Evolutionary conservation across 92 coral and sea anemone species (phyloP), one percentile per base, ranked within the genome.

Genomic region (Parazoanthus swiftii): DNA sequence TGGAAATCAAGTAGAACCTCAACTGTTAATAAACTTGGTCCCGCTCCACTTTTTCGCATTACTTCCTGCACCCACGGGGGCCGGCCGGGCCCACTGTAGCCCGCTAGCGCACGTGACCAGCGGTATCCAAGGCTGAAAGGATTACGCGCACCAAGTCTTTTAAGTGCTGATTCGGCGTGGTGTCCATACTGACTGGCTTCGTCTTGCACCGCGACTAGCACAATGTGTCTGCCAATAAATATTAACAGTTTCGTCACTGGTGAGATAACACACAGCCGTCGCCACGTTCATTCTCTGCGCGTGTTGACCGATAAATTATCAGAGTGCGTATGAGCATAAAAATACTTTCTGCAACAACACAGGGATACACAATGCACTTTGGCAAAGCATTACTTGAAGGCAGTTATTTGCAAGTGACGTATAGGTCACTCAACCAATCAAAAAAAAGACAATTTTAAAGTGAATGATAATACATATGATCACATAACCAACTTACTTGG

Each of bases 1-100:
- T 83, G 15, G 67, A 25, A 44, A 1, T 70, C 43, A 13, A 70
- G 77, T 15, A 79, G 67, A 21, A 83, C 71, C 71, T 71, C 67
- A 46, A 21, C 58, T 14, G 11, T 70, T 3, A 83, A 0, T 26
- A 83, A 46, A n/a, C 87, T 83, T 7, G 87, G 87, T 23, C 87
- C 87, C 16, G n/a, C 71, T 20, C 78, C 67, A 4, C 78, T 70
- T 18, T 20, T 26, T 8, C 14, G 25, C 79, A 48, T 83, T 23
- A 83, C 78, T 4, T 83, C 78, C 77, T 46, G 65, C 44, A 83
- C 67, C 87, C 87, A 83, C 26, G 48, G 15, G 1, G 87, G 87
- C 67, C 46, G n/a, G 11, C 87, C 79, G 0, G 87, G 87, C 6
- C 87, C 87, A 68, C 65, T 83, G 87, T 83, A 83, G 43, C 87